Percentiles rank a stretch among this genome's conserved stretches.
Evolutionary conservation across 64 coral and sea anemone species (phyloP).

Genomic region (Cladopsammia gracilis): DNA sequence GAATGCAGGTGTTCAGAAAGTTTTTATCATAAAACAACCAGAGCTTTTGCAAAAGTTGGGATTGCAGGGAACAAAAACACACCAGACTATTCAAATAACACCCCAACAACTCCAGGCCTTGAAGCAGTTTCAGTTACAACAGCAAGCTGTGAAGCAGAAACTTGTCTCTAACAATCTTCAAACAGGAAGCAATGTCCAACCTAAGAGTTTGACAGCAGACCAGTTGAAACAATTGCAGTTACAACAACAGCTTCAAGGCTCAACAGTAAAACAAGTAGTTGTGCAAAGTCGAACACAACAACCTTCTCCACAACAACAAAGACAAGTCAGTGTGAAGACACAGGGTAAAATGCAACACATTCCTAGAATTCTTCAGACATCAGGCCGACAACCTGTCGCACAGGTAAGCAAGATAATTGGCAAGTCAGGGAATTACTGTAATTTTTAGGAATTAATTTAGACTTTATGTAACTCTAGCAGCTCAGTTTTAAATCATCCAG

Average conservation of each 20-base stretch:
- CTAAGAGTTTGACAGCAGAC: constrained; percentile 74
- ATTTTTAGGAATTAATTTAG: no score
- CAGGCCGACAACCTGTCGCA: constrained; percentile 64
- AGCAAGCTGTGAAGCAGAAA: constrained; percentile 69
- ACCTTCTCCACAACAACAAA: constrained; percentile 58
- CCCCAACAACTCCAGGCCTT: constrained; percentile 87
- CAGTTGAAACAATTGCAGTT: constrained; percentile 88
- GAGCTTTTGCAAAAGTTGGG: constrained; percentile 88
- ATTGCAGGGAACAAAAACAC: constrained; percentile 78
- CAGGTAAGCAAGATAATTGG: not conserved
- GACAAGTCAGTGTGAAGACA: constrained; percentile 55
- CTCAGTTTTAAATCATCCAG: no score
- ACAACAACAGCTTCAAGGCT: constrained; percentile 68
- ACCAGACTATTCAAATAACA: constrained; percentile 93
- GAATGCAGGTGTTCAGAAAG: constrained; percentile 81
- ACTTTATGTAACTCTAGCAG: no score
- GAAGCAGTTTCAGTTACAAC: constrained; percentile 86
- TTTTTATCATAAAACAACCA: constrained; percentile 95
- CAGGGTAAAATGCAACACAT: constrained; percentile 54
- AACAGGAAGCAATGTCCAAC: not conserved
- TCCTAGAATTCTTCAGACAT: constrained; percentile 72
- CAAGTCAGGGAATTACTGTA: no score
- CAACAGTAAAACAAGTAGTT: constrained; percentile 60
- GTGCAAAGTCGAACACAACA: constrained; percentile 51
- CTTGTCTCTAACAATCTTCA: constrained; percentile 24